Conservation (phyloP, 1,140 invertebrate genomes). For the Rhagoletis zephyria region DNA sequence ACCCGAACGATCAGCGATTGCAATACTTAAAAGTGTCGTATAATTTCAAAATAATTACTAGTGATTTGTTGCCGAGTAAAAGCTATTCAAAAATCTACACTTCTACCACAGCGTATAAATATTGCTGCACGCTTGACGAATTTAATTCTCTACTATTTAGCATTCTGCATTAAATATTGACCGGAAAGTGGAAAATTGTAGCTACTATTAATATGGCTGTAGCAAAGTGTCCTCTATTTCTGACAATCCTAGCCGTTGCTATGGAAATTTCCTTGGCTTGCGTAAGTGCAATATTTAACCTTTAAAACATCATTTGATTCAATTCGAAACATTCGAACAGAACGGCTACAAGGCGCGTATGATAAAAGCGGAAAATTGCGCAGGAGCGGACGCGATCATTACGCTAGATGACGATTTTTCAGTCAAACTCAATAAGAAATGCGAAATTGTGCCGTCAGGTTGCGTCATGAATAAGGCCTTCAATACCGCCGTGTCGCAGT, state of each 20-base stretch:
- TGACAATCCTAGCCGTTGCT: constrained; percentile 23
- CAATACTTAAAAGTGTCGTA: constrained; percentile 59
- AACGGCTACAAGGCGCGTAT: constrained; percentile 71
- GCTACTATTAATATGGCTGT: background rate
- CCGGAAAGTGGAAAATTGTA: background rate
- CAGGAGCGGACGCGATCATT: constrained; percentile 65
- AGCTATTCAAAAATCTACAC: background rate
- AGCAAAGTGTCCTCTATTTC: background rate
- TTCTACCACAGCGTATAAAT: background rate
- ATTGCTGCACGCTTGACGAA: background rate
- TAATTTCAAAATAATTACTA: constrained; percentile 68
- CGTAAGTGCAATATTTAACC: constrained; percentile 61
- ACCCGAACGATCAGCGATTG: constrained; percentile 69
- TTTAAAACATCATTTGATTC: background rate
- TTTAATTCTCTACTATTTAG: background rate
- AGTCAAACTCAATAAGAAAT: constrained; percentile 70
- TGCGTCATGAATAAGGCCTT: constrained; percentile 69
- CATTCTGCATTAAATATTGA: background rate
- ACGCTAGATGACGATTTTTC: constrained; percentile 63
- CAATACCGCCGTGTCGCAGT: constrained; percentile 64
- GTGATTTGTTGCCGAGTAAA: background rate
- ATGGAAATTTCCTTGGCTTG: constrained; percentile 63
- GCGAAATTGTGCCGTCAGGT: constrained; percentile 67
- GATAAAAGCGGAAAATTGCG: constrained; percentile 69
- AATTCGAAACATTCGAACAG: constrained; percentile 54